Evolutionary conservation across 2,888 invertebrate genomes (phyloP).

Genomic region (Agelastica alni): DNA sequence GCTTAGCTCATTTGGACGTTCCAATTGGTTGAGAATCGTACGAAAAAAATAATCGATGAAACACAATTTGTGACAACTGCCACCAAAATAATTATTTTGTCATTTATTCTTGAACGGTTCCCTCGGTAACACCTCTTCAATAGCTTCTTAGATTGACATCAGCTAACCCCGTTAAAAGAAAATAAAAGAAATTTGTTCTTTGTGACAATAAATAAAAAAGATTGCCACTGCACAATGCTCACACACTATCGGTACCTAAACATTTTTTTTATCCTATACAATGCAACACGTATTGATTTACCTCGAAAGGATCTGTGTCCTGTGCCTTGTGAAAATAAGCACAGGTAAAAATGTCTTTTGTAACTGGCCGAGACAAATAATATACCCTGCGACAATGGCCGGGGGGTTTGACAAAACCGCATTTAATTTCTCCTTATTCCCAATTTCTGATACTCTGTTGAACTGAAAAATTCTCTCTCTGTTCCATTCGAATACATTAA

Average conservation of each 20-base stretch:
- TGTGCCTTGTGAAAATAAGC: constrained; percentile 30
- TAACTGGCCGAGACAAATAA: constrained; percentile 32
- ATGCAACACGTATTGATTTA: constrained; percentile 22
- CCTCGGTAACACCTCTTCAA: background rate
- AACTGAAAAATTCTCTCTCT: constrained; percentile 45
- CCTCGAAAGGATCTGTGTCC: constrained; percentile 13
- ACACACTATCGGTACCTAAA: constrained; percentile 20
- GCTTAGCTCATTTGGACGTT: too few relatives aligned
- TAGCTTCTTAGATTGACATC: background rate
- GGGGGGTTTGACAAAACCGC: constrained; percentile 52
- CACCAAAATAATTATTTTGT: background rate
- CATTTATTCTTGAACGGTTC: background rate
- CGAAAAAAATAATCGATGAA: too few relatives aligned
- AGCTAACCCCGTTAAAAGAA: background rate
- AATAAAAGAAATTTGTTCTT: background rate
- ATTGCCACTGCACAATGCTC: constrained; percentile 11
- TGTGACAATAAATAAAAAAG: constrained; percentile 2
- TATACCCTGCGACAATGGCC: constrained; percentile 42
- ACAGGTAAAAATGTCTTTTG: constrained; percentile 36
- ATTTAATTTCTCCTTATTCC: constrained; percentile 48
- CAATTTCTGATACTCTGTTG: constrained; percentile 45
- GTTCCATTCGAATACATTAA: constrained; percentile 42
- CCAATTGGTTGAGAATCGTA: too few relatives aligned
- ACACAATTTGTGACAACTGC: background rate
- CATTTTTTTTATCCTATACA: constrained; percentile 31